Percentiles rank a stretch among this genome's conserved stretches.
Conservation (phyloP, 2,113 vertebrate species). For the Pseudopipra pipra region DNA sequence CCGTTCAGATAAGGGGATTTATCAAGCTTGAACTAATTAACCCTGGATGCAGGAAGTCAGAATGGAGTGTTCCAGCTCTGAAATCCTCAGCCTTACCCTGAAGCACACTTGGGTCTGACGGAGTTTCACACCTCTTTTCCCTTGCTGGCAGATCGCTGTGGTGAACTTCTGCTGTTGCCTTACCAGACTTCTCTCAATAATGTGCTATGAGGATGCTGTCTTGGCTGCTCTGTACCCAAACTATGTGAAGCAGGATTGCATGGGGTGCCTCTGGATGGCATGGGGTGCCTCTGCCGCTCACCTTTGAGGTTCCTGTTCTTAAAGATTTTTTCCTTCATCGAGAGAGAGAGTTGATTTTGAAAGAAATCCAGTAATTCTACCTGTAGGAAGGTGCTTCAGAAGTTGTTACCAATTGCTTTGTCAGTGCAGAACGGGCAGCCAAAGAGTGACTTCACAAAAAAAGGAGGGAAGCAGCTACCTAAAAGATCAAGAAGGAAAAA, state of each 20-base stretch:
- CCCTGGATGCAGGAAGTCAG: conserved; percentile 26
- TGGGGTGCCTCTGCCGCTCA: neutral
- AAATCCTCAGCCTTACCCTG: conserved; percentile 10
- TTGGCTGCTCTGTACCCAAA: neutral
- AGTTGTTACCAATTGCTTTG: neutral
- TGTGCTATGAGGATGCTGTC: neutral
- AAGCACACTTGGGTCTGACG: neutral
- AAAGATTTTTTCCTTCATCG: neutral
- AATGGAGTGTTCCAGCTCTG: conserved; percentile 22
- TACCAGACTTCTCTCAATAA: neutral
- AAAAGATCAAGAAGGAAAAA: neutral
- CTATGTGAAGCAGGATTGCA: rapidly evolving
- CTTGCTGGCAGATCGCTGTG: neutral
- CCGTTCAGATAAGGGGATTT: conserved; percentile 61
- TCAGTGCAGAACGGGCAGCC: neutral
- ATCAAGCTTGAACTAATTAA: conserved; percentile 64
- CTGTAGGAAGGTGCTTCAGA: neutral
- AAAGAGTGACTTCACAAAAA: neutral
- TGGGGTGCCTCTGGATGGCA: neutral
- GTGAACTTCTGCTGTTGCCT: neutral
- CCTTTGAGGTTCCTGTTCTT: neutral
- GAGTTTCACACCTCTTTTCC: conserved; percentile 11
- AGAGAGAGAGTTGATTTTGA: neutral
- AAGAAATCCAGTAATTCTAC: neutral
- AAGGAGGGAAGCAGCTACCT: neutral